These are phyloP conservation scores for Apodemia mormo DNA, from an alignment of 2,888 invertebrate species.

Conservation along the genomic window DNA sequence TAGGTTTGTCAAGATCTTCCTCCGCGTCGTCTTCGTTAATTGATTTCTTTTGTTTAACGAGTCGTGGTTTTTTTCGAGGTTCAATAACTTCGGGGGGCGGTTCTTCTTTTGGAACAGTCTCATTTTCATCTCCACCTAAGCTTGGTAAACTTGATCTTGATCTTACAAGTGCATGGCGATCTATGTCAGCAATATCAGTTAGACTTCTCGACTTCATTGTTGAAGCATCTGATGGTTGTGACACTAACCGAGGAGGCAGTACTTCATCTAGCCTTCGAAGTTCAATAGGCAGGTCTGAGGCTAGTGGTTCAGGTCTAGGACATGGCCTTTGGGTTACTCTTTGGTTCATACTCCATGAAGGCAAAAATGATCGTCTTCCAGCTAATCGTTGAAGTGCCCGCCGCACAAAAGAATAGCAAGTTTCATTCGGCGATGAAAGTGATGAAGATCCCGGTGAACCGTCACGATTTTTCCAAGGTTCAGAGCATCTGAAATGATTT, in stretches of 20 bases:
- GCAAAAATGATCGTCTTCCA: conserved; percentile 88
- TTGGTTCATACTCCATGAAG: conserved; percentile 85
- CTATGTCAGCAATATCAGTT: conserved; percentile 90
- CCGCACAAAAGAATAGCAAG: conserved; percentile 95
- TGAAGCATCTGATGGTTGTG: conserved; percentile 80
- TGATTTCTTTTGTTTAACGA: conserved; percentile 93
- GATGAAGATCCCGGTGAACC: conserved; percentile 91
- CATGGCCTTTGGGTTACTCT: conserved; percentile 67
- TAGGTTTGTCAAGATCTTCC: conserved; percentile 84
- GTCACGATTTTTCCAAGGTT: conserved; percentile 75
- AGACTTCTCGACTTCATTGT: conserved; percentile 91
- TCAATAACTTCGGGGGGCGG: conserved; percentile 57
- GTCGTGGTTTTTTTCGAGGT: conserved; percentile 86
- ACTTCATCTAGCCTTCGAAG: conserved; percentile 87
- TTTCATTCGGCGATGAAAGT: conserved; percentile 94
- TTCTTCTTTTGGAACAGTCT: conserved; percentile 50
- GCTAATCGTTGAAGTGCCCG: conserved; percentile 93
- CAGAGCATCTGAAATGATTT: conserved; percentile 55
- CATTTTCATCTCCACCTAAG: conserved; percentile 72
- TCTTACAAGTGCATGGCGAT: conserved; percentile 86
- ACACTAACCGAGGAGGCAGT: conserved; percentile 70
- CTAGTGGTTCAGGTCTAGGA: conserved; percentile 88
- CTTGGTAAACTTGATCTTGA: conserved; percentile 90
- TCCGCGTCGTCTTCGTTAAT: conserved; percentile 88
- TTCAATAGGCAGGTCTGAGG: conserved; percentile 93